Evolutionary conservation across 2,113 vertebrate species (phyloP).

Genomic region (Neolamprologus fasciatus): DNA sequence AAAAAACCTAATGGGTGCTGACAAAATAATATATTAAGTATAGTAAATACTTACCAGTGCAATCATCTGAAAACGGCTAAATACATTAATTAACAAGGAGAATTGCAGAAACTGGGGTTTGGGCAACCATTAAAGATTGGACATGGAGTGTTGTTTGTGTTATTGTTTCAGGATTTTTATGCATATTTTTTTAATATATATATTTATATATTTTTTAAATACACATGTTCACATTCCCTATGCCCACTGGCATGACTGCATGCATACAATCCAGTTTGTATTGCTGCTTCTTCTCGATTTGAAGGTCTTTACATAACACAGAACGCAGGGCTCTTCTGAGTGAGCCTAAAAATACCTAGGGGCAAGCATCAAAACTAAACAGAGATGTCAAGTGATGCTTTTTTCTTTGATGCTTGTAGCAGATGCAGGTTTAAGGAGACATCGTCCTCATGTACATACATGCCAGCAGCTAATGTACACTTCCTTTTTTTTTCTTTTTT

Average conservation of each 20-base stretch:
- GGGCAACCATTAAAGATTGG: constrained; percentile 67
- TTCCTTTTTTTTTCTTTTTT: not conserved
- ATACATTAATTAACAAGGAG: constrained; percentile 21
- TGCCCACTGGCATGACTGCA: not conserved
- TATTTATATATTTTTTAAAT: not conserved
- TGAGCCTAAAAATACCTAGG: constrained; percentile 20
- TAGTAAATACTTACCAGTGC: constrained; percentile 55
- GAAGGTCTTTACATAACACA: constrained; percentile 26
- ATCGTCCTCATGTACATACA: not conserved
- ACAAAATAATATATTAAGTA: not conserved
- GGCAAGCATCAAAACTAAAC: constrained; percentile 16
- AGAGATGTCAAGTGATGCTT: constrained; percentile 2
- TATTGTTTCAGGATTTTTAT: not conserved
- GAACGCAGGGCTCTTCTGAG: not conserved
- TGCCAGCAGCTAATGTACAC: not conserved
- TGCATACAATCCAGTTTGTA: constrained; percentile 18
- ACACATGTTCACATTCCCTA: not conserved
- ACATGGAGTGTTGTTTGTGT: constrained; percentile 48
- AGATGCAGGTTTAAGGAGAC: not conserved
- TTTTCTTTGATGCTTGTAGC: not conserved
- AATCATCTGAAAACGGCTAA: constrained; percentile 46
- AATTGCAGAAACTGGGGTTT: constrained; percentile 43
- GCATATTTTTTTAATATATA: not conserved
- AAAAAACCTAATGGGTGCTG: not conserved
- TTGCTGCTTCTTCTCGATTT: not conserved